These are phyloP conservation scores for Drosophila yakuba DNA, from an alignment of 1,140 invertebrate species.

Conservation along the genomic window DNA sequence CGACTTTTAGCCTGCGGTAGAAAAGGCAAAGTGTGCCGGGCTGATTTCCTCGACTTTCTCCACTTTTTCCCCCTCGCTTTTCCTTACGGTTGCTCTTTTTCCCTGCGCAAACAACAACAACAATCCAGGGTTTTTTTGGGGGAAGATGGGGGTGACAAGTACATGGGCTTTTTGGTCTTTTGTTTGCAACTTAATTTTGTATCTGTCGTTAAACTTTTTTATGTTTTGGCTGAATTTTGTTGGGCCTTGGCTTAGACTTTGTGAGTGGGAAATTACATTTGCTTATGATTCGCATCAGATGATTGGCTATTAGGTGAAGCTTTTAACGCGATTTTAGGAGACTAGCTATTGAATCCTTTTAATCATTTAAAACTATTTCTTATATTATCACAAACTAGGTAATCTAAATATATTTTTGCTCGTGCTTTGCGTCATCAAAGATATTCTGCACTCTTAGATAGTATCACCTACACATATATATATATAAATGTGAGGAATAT, in stretches of 20 bases:
- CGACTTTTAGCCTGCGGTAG: constrained; percentile 59
- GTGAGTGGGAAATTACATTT: constrained; percentile 3
- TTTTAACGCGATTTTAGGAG: constrained; percentile 6
- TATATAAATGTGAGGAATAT: too few relatives aligned
- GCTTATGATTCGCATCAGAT: not conserved
- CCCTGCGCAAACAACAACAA: constrained; percentile 25
- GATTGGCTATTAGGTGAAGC: constrained; percentile 8
- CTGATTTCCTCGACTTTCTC: constrained; percentile 31
- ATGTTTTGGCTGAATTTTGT: constrained; percentile 11
- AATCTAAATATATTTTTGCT: not conserved
- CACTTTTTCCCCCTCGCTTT: constrained; percentile 2
- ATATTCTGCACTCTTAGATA: not conserved
- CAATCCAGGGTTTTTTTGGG: constrained; percentile 16
- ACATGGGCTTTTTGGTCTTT: constrained; percentile 52
- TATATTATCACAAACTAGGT: not conserved
- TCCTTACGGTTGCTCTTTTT: constrained; percentile 50
- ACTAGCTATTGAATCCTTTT: constrained; percentile 9
- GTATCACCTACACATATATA: too few relatives aligned
- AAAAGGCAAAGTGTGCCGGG: constrained; percentile 49
- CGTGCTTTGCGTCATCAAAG: not conserved
- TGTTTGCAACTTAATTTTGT: constrained; percentile 80
- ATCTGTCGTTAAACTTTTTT: constrained; percentile 76
- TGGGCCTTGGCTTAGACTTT: constrained; percentile 11
- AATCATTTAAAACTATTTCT: not conserved
- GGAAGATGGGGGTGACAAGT: constrained; percentile 26